Base-by-base conservation (phyloP, 2,888 invertebrate species). In the Aricia artaxerxes region DNA sequence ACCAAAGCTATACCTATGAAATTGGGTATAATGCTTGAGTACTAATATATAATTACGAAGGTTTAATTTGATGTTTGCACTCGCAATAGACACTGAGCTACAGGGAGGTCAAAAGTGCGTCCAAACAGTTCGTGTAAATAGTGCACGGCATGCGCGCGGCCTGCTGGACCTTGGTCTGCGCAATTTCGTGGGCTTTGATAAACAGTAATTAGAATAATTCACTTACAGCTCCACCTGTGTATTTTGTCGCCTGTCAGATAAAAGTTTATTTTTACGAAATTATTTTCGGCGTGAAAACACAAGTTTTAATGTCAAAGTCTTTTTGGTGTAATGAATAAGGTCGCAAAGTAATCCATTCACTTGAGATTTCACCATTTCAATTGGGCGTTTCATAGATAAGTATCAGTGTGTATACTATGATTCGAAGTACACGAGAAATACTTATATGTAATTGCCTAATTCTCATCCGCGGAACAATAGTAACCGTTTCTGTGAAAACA, bases 401-500 rank as follows among this genome's bases (percentile, higher is more conserved):
- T 69, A 69, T 69, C 69, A 24, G 24, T 24, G 24, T 69, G 35
- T 16, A 16, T 69, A 69, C 13, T 69, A 69, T 69, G 69, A 69
- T 60, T 57, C 77, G 38, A 53, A 38, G 11, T 4, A 35, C 35
- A 72, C 69, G 35, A n/a, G 53, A 35, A 72, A 69, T 38, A 24
- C 24, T 24, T 24, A 53, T 53, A 24, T 73, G 57, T 81, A 81
- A 82, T 81, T 82, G 82, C 83, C 81, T 81, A 81, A 82, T 84
- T 85, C 84, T 84, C 85, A 84, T 82, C 82, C 83, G 81, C 80
- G 79, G 82, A 82, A 84, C 83, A 82, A 82, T 83, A 81, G 82
- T 82, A 81, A 81, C 80, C 81, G 81, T 83, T 82, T 83, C 84
- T 82, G 81, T 80, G 82, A 83, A 82, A 83, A 81, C 81, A 80